Evolutionary conservation across 2,888 invertebrate genomes (phyloP), one percentile per base, ranked within the genome.

Genomic region (Melieria crassipennis): DNA sequence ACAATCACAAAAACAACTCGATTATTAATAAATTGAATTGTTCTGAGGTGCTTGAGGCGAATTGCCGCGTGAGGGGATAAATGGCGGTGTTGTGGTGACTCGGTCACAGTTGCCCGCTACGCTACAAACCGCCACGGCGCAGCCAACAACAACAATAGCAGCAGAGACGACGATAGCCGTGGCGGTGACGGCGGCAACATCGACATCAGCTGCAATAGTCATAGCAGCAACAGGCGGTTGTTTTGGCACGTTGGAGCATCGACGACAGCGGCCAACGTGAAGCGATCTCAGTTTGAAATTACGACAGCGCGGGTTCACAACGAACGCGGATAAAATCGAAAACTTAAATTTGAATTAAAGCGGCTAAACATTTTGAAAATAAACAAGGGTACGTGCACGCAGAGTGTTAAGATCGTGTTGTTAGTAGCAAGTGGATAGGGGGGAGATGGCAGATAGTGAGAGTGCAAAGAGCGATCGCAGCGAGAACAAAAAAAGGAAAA

Each of bases 141-240:
- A 11, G 2, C 9, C 10, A 50, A 2, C 9, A 63, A 30, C 56
- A 65, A 69, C n/a, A 65, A 50, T 61, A 47, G 66, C 61, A 47
- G 52, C 62, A 30, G 56, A 6, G 30, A 30, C 3, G 30, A 30
- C 30, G 30, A 30, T 30, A 30, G 30, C 3, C 3, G 50, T 50
- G 9, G 11, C 50, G 50, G 9, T 3, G 11, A 10, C 10, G 9
- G 11, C 10, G 3, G 50, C 9, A 63, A 30, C 56, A 65, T 65
- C n/a, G 61, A 50, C 65, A 47, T 65, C 61, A 47, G 52, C 62
- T 30, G 56, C 9, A 45, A 62, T 46, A 30, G 55, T 30, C 7
- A 13, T 52, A 65, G 64, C 64, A 81, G 80, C 77, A 81, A 82
- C 80, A 81, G 83, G 83, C 82, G 78, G 80, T 81, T 82, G 78